A percentile compares a stretch with the other conserved stretches of the same genome.
Evolutionary conservation across 2,113 vertebrate genomes (phyloP).

Genomic region (Setophaga petechia): DNA sequence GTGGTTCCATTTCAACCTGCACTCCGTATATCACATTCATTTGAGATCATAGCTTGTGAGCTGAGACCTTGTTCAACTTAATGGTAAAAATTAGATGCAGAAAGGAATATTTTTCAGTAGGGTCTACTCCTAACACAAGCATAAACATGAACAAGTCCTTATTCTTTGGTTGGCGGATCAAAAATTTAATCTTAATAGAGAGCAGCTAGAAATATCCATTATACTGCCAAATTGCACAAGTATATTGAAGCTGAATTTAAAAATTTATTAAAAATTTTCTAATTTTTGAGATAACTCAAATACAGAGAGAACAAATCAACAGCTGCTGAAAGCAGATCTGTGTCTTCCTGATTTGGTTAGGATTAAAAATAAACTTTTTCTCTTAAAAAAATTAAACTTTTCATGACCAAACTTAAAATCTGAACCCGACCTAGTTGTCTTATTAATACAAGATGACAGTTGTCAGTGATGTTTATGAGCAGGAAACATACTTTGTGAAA

Average conservation of each 20-base stretch:
- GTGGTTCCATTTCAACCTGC: background rate
- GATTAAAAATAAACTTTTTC: background rate
- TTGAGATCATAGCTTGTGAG: background rate
- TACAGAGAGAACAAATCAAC: background rate
- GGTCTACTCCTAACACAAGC: background rate
- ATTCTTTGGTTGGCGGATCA: background rate
- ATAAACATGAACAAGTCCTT: background rate
- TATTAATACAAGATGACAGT: background rate
- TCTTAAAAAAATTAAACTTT: background rate
- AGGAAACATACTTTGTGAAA: background rate
- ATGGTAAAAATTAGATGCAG: background rate
- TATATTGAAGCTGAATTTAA: background rate
- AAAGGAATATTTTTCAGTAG: background rate
- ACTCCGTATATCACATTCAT: background rate
- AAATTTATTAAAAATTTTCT: background rate
- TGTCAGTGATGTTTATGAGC: background rate
- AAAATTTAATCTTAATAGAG: background rate
- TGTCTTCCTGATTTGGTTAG: background rate
- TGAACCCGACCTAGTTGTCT: background rate
- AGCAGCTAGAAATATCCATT: background rate
- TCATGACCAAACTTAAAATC: background rate
- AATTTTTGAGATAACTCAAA: background rate
- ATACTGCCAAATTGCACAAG: background rate
- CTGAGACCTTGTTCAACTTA: background rate
- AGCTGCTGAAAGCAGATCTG: background rate